phyloP scores from a whole-genome alignment of 2,888 invertebrate genomes.

The Polydrusus tereticollis region DNA sequence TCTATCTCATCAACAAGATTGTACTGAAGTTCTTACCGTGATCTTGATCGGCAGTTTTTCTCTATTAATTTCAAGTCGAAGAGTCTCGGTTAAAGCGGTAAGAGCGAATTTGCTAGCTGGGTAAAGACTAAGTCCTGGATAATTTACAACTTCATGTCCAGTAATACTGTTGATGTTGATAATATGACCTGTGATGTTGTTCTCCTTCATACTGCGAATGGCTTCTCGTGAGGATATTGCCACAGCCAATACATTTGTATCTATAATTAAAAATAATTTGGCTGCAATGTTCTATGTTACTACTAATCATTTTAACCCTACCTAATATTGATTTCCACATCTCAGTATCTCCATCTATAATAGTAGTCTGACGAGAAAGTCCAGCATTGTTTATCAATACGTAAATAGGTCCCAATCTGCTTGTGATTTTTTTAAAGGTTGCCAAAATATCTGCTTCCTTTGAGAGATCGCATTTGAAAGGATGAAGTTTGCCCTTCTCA shows the following conservation, averaged over 20 bases:
- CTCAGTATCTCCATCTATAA: slow-evolving; percentile 49
- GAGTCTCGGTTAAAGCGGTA: slow-evolving; percentile 52
- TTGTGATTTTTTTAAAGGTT: slow-evolving; percentile 54
- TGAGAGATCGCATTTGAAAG: slow-evolving; percentile 52
- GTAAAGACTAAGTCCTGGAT: slow-evolving; percentile 49
- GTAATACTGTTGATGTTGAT: slow-evolving; percentile 53
- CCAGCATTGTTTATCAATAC: slow-evolving; percentile 53
- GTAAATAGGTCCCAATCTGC: slow-evolving; percentile 46
- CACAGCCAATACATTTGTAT: slow-evolving; percentile 53
- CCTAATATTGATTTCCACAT: slow-evolving; percentile 50
- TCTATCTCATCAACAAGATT: too few relatives aligned
- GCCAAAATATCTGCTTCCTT: slow-evolving; percentile 56
- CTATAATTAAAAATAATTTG: slow-evolving; percentile 26
- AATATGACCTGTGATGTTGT: slow-evolving; percentile 52
- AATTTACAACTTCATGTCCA: slow-evolving; percentile 48
- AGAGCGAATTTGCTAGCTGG: slow-evolving; percentile 54
- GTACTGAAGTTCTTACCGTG: slow-evolving; percentile 53
- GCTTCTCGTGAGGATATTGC: slow-evolving; percentile 53
- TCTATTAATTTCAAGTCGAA: slow-evolving; percentile 52
- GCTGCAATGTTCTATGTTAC: too few relatives aligned
- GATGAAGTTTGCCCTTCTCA: slow-evolving; percentile 52
- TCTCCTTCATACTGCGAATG: slow-evolving; percentile 49
- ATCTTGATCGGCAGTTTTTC: slow-evolving; percentile 52
- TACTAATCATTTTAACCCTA: background rate
- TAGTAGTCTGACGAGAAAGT: slow-evolving; percentile 12